Conservation (phyloP, 2,888 invertebrate species). For the Aquatica leii region DNA sequence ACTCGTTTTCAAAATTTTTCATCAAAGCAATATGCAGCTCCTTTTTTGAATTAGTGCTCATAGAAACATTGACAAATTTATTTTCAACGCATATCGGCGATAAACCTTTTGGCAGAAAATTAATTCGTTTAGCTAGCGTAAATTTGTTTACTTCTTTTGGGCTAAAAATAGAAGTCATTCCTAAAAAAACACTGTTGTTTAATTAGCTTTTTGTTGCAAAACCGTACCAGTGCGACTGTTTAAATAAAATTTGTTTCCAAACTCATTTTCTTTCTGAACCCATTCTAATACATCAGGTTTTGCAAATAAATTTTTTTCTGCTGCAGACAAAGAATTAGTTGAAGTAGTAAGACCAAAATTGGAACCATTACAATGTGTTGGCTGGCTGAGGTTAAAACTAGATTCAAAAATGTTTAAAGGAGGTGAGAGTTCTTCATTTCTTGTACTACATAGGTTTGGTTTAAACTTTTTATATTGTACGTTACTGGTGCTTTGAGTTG, state of each 20-base stretch:
- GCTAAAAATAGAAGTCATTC: constrained; percentile 48
- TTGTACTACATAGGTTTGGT: not conserved
- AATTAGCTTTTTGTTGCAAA: constrained; percentile 3
- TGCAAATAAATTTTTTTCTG: no score
- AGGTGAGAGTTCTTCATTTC: no score
- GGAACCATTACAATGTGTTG: no score
- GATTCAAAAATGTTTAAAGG: not conserved
- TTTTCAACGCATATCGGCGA: constrained; percentile 64
- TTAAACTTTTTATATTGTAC: not conserved
- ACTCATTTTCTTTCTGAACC: constrained; percentile 44
- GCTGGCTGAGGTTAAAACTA: not conserved
- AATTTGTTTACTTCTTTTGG: constrained; percentile 48
- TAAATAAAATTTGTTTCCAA: constrained; percentile 49
- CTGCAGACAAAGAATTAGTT: constrained; percentile 10
- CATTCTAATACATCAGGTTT: constrained; percentile 29
- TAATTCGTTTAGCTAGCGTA: constrained; percentile 60
- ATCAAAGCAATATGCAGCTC: constrained; percentile 53
- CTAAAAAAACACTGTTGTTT: constrained; percentile 36
- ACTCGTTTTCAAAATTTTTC: constrained; percentile 53
- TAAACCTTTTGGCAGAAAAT: constrained; percentile 68
- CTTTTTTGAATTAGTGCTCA: constrained; percentile 53
- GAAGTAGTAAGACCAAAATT: no score
- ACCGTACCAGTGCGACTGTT: constrained; percentile 49
- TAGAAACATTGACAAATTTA: constrained; percentile 45
- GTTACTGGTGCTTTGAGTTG: no score